Base-by-base conservation (phyloP, 2,888 invertebrate genomes). In the Caenorhabditis wallacei region DNA sequence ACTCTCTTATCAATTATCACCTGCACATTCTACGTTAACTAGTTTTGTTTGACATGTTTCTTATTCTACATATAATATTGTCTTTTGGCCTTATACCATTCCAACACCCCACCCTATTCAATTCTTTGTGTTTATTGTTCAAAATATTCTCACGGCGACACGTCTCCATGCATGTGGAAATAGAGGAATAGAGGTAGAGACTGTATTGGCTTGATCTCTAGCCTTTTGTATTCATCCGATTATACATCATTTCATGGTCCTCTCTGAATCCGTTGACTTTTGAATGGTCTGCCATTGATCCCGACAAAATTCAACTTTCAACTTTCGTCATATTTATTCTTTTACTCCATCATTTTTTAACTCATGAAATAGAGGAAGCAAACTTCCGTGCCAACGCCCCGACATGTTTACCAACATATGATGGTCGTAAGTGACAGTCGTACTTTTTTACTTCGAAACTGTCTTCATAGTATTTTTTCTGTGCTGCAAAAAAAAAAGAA, bases 351-450 rank as follows among this genome's bases (percentile, higher is more conserved):
- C 20, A 18, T 11, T 57, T 70, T 70, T 59, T 59, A 16, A 72
- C 61, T 72, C 48, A 61, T 53, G 61, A 63, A 48, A 53, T 53
- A 37, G 24, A 54, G 61, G 22, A 24, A 61, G 61, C 16, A 69
- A 70, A 63, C 64, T 75, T 57, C 75, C 69, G 51, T 61, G 69
- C 53, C 64, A 43, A 63, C 64, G 64, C 74, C 61, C 24, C 56
- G 61, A 75, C 57, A 24, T 78, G 56, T 63, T 69, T 54, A 54
- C 59, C 53, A 59, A 61, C 59, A 54, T 53, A 76, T 54, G 57
- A 68, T 68, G 48, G 46, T 66, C 57, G 56, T 63, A 51, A 68
- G 61, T 40, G 75, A 69, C 76, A 68, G 68, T 13, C 68, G 54
- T 64, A 48, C 59, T 59, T 57, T 71, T 71, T 71, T 71, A 66